phyloP scores from a whole-genome alignment of 2,113 vertebrate species.

The Colistium nudipinnis region DNA sequence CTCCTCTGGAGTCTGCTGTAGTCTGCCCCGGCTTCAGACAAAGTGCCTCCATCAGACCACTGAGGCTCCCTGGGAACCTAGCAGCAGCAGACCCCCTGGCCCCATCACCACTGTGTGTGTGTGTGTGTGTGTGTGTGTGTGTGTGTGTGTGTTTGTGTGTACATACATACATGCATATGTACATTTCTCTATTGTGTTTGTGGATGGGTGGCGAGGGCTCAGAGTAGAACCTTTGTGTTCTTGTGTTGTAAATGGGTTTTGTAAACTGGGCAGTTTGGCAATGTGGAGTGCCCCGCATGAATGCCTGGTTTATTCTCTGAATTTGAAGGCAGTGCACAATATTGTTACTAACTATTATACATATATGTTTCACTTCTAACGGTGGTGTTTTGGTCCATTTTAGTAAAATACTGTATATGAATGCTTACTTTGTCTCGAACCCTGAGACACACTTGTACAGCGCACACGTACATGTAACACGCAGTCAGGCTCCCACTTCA shows the following conservation, averaged over 20 bases:
- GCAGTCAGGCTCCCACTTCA: conserved; percentile 44
- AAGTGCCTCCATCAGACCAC: conserved; percentile 83
- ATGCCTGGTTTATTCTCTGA: conserved; percentile 44
- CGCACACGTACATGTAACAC: conserved; percentile 27
- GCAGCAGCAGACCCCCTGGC: conserved; percentile 77
- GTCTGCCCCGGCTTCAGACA: conserved; percentile 84
- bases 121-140: conserved; percentile 14
- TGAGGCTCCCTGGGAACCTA: conserved; percentile 83
- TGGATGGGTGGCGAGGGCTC: conserved; percentile 32
- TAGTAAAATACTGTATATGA: conserved; percentile 47
- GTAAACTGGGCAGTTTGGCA: conserved; percentile 60
- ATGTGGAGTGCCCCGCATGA: conserved; percentile 44
- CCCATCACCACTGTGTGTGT: conserved; percentile 52
- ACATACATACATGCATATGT: background rate
- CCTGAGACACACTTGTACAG: conserved; percentile 28
- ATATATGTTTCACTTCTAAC: conserved; percentile 37
- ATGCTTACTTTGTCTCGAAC: conserved; percentile 45
- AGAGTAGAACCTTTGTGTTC: conserved; percentile 68
- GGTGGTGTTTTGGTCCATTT: conserved; percentile 21
- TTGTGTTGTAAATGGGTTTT: conserved; percentile 64
- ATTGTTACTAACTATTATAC: conserved; percentile 25
- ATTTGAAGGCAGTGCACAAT: conserved; percentile 19
- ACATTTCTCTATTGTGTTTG: conserved; percentile 9
- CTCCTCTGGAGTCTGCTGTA: conserved; percentile 84
- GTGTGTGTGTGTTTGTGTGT: conserved; percentile 23